Evolutionary conservation across 2,888 invertebrate species (phyloP).

Genomic region (Dinocampus coccinellae): DNA sequence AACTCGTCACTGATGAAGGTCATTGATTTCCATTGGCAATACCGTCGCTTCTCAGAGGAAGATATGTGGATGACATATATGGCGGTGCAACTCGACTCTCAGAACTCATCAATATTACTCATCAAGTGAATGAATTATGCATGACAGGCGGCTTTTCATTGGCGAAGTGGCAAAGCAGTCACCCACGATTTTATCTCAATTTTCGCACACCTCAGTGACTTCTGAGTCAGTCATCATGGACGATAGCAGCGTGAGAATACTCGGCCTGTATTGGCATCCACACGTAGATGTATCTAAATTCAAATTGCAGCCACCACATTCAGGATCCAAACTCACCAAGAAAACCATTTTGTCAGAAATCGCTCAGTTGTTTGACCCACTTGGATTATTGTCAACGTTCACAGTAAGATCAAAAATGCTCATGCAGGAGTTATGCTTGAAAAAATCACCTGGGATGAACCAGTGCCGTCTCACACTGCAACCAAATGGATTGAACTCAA

Average conservation of each 20-base stretch:
- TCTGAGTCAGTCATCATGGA: neutral
- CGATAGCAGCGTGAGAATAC: neutral
- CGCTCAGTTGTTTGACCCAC: conserved; percentile 15
- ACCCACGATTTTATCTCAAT: neutral
- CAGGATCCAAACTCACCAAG: neutral
- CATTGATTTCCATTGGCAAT: conserved; percentile 27
- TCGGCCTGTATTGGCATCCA: neutral
- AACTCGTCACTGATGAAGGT: conserved; percentile 34
- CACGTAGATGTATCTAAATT: neutral
- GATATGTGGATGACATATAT: conserved; percentile 45
- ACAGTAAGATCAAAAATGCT: neutral
- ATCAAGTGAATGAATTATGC: neutral
- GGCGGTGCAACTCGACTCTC: neutral
- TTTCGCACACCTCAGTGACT: neutral
- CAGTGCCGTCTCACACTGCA: neutral
- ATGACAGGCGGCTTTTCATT: conserved; percentile 17
- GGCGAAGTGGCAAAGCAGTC: conserved; percentile 30
- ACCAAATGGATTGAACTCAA: neutral
- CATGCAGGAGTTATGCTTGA: conserved; percentile 14
- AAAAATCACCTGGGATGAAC: conserved; percentile 17
- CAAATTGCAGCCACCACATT: neutral
- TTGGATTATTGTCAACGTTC: conserved; percentile 1
- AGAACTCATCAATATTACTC: neutral
- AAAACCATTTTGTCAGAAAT: neutral
- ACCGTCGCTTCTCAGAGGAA: conserved; percentile 1